phyloP scores from a whole-genome alignment of 2,797 vertebrate species.

The Cottoperca gobio region DNA sequence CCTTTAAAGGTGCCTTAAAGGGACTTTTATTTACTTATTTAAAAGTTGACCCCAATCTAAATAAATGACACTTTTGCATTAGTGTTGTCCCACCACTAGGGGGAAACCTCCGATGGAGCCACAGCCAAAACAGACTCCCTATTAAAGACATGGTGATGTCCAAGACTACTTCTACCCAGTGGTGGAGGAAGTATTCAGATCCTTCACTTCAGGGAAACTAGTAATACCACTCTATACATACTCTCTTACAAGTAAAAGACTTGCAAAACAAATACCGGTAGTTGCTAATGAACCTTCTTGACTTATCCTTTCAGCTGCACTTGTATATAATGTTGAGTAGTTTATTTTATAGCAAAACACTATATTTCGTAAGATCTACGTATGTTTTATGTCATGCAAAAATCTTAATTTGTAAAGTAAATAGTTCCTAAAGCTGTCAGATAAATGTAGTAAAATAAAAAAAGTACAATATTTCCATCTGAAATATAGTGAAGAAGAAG shows the following conservation, averaged over 20 bases:
- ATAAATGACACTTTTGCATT: not conserved
- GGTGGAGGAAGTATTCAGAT: not conserved
- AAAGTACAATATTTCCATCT: not conserved
- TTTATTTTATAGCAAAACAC: no score
- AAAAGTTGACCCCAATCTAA: not conserved
- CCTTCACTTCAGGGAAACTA: not conserved
- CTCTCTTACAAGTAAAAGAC: not conserved
- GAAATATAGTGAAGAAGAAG: not conserved
- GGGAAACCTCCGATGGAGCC: constrained; percentile 1
- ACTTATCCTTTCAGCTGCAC: no score
- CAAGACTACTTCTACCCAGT: not conserved
- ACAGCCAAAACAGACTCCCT: not conserved
- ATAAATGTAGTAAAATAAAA: not conserved
- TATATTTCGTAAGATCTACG: not conserved
- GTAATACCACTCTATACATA: not conserved
- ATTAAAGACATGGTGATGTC: not conserved
- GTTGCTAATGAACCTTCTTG: no score
- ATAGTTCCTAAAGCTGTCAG: not conserved
- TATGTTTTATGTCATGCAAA: not conserved
- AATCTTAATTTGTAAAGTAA: not conserved
- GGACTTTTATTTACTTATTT: not conserved
- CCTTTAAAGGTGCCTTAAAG: not conserved
- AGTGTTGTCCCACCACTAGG: constrained; percentile 32
- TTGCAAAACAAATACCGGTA: no score
- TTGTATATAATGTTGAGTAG: no score